Evolutionary conservation across 2,797 vertebrate genomes (phyloP), one percentile per base, ranked within the genome.

Genomic region (Enoplosus armatus): DNA sequence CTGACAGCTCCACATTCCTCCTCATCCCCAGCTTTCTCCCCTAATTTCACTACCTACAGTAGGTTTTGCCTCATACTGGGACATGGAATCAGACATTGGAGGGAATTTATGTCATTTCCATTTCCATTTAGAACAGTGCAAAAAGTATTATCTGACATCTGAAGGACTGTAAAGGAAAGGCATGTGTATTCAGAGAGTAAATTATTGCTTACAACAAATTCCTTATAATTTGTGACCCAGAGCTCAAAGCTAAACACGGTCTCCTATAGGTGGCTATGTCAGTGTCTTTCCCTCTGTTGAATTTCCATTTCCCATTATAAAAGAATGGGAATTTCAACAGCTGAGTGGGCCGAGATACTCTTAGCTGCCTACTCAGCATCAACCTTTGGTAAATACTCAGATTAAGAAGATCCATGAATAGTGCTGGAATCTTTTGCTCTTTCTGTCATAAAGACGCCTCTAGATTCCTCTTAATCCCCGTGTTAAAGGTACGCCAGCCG

Each of bases 11-110:
- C 78, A 80, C 91, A 87, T 91, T 91, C 84, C 97, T 96, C 97
- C 96, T 97, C 97, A 97, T 96, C 96, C 96, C 87, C 95, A 93
- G 94, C 90, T 89, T 88, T 93, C 89, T 85, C 89, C 90, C 85
- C 82, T 89, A 90, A 90, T 89, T 91, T 89, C 84, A 70, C 72
- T 43, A 80, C 87, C 87, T 87, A 45, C 43, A 7, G 43, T 45
- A 59, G 83, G 60, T 83, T 87, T 75, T 27, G 81, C 87, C 84
- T 87, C 79, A 83, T 45, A 82, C 81, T 77, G 90, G 89, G 89
- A 90, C 85, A 59, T 7, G 50, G 84, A 82, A 84, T 81, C 81
- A 85, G 82, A 86, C 81, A 48, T 83, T 67, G 86, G 80, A 82
- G 80, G 64, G 72, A 83, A 80, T 87, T 83, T 84, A 84, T 86